Evolutionary conservation across 1,140 invertebrate genomes (phyloP).

Genomic region (Heliconius eleuchia): DNA sequence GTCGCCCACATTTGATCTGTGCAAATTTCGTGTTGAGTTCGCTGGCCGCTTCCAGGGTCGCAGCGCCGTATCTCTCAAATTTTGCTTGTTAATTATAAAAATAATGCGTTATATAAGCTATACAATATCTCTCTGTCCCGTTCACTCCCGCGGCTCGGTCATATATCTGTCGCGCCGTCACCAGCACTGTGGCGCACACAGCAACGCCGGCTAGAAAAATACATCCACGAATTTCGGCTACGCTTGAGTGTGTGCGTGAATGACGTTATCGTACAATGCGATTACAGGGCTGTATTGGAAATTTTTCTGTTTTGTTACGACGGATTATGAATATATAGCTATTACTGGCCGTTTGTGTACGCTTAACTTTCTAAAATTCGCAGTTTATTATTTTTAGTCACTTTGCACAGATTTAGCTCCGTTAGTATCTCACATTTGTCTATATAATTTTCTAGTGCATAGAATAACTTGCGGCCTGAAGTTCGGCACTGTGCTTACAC

Average conservation of each 20-base stretch:
- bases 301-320: conserved; percentile 41
- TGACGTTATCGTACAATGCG: conserved; percentile 79
- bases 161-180: conserved; percentile 51
- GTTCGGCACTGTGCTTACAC: conserved; percentile 74
- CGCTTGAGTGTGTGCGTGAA: conserved; percentile 70
- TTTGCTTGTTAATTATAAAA: conserved; percentile 81
- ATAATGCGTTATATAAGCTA: conserved; percentile 80
- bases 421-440: not conserved
- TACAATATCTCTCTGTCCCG: conserved; percentile 17
- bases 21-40: conserved; percentile 77
- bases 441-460: conserved; percentile 42
- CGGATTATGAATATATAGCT: not conserved
- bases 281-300: conserved; percentile 71
- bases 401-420: not conserved
- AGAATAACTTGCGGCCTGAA: conserved; percentile 33
- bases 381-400: not conserved
- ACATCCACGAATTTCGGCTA: conserved; percentile 77
- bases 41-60: conserved; percentile 71
- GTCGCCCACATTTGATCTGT: conserved; percentile 79
- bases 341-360: not conserved
- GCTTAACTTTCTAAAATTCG: not conserved
- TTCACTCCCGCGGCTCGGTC: conserved; percentile 41
- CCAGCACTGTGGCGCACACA: conserved; percentile 62
- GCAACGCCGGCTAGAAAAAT: conserved; percentile 66
- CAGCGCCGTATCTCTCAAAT: conserved; percentile 76